Evolutionary conservation across 2,113 vertebrate genomes (phyloP).

Genomic region (Todiramphus saurophagus): DNA sequence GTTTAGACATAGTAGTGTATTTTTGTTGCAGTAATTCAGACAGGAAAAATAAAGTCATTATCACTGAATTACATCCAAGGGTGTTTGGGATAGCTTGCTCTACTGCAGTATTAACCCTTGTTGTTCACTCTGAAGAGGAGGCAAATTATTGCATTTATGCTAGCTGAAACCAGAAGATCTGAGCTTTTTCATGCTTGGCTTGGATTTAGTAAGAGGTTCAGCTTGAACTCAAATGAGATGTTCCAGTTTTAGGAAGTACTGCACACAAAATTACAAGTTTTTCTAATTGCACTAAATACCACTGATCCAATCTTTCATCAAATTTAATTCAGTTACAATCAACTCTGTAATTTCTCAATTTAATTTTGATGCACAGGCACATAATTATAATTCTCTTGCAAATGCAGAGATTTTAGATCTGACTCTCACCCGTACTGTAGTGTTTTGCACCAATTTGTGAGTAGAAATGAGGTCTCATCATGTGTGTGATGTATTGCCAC

Average conservation of each 20-base stretch:
- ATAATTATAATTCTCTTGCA: neutral
- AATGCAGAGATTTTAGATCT: neutral
- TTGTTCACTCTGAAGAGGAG: neutral
- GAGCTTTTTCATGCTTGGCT: neutral
- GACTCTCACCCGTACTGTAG: neutral
- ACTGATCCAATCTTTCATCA: neutral
- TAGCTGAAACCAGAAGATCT: neutral
- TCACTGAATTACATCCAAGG: neutral
- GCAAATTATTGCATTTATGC: neutral
- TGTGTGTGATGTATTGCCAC: neutral
- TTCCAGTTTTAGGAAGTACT: neutral
- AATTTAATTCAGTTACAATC: neutral
- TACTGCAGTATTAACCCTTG: neutral
- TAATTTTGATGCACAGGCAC: neutral
- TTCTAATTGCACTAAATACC: neutral
- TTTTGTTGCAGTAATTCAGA: neutral
- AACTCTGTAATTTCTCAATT: neutral
- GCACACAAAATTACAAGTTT: conserved; percentile 11
- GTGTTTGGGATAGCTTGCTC: neutral
- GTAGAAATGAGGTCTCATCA: neutral
- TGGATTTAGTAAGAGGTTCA: neutral
- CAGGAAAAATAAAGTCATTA: neutral
- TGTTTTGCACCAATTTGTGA: neutral
- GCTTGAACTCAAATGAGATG: neutral
- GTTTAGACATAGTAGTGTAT: neutral